These are phyloP conservation scores for Pachymerium ferrugineum DNA, from an alignment of 2,888 invertebrate species.

Conservation along the genomic window DNA sequence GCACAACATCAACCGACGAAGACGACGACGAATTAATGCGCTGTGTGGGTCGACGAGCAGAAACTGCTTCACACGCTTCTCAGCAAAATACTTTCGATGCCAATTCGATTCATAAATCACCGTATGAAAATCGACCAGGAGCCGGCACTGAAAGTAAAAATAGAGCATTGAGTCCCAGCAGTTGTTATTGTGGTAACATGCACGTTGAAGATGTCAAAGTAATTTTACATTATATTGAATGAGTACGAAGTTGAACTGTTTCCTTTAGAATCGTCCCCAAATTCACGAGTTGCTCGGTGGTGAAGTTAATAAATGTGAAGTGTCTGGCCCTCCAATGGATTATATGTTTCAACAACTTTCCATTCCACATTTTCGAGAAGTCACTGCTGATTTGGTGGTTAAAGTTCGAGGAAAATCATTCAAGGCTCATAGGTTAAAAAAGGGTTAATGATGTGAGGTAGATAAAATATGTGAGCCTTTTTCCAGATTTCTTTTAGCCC, in stretches of 20 bases:
- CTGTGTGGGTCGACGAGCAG: neutral
- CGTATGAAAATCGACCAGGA: neutral
- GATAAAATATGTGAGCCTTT: neutral
- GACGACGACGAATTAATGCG: neutral
- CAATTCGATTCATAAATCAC: neutral
- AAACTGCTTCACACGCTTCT: neutral
- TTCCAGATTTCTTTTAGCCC: slow-evolving; percentile 13
- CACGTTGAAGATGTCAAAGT: neutral
- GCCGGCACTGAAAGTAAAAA: neutral
- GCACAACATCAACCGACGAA: neutral
- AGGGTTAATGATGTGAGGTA: neutral
- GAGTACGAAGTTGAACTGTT: too few species aligned
- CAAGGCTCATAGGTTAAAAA: neutral
- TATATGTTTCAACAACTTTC: slow-evolving; percentile 7
- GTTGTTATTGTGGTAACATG: neutral
- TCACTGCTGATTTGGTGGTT: slow-evolving; percentile 20
- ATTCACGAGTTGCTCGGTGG: neutral
- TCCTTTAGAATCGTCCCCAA: neutral
- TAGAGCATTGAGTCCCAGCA: neutral
- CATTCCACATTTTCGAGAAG: neutral
- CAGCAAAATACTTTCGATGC: neutral
- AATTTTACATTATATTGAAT: too few species aligned
- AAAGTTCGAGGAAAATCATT: neutral
- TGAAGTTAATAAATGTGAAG: neutral
- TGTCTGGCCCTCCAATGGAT: neutral